phyloP scores from a whole-genome alignment of 2,888 invertebrate genomes.

The Caenorhabditis japonica region DNA sequence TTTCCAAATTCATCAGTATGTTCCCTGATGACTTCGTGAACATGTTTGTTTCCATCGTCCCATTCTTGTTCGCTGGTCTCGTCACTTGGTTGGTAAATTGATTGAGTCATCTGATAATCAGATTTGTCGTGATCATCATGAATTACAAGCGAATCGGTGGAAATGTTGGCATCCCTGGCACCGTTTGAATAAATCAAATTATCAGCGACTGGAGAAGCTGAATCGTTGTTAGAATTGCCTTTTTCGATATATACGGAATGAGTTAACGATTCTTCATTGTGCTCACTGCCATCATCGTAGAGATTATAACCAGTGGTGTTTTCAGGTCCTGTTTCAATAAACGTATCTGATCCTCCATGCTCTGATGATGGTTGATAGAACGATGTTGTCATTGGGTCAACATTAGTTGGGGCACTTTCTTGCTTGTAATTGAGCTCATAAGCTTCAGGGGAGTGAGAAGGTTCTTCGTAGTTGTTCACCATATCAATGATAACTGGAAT shows the following conservation, averaged over 20 bases:
- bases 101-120: constrained; percentile 44
- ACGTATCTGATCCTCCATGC: not conserved
- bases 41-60: constrained; percentile 28
- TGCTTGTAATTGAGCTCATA: constrained; percentile 12
- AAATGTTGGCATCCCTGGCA: constrained; percentile 36
- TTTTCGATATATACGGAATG: constrained; percentile 11
- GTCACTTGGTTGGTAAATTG: constrained; percentile 32
- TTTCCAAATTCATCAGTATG: constrained; percentile 27
- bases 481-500: constrained; percentile 32
- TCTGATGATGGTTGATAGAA: constrained; percentile 27
- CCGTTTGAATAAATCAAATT: not conserved
- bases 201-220: not conserved
- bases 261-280: constrained; percentile 16
- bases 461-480: constrained; percentile 26
- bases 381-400: constrained; percentile 32
- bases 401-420: not conserved
- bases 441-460: constrained; percentile 11
- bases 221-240: too few species aligned
- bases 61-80: constrained; percentile 24
- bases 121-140: constrained; percentile 29
- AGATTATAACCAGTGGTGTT: not conserved
- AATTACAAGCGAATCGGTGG: constrained; percentile 55
- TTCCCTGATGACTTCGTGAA: constrained; percentile 17
- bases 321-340: not conserved
- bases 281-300: constrained; percentile 27